phyloP scores from a whole-genome alignment of 1,140 invertebrate species.

The Megathymus violae region DNA sequence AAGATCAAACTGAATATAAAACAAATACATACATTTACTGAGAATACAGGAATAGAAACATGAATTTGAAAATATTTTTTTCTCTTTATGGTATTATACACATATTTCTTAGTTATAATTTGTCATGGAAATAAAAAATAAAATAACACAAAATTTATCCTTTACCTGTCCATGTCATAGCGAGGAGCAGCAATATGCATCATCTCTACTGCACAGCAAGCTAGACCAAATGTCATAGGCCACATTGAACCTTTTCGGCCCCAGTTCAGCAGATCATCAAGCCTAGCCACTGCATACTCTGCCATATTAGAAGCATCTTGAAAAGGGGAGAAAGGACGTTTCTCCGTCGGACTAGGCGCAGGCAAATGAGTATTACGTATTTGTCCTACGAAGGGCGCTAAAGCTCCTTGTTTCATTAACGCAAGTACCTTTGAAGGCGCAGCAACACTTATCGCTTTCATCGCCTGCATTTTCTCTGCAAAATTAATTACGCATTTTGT shows the following conservation, averaged over 20 bases:
- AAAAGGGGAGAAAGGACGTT: constrained; percentile 87
- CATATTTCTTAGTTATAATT: too few species aligned
- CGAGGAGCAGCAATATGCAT: constrained; percentile 99
- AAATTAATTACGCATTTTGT: constrained; percentile 42
- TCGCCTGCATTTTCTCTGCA: constrained; percentile 71
- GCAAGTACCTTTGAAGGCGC: constrained; percentile 63
- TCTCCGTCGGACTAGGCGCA: constrained; percentile 69
- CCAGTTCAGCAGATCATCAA: constrained; percentile 98
- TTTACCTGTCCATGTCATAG: constrained; percentile 96
- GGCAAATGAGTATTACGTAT: constrained; percentile 78
- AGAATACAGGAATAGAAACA: not conserved
- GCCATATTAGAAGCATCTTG: constrained; percentile 88
- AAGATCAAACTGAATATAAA: not conserved
- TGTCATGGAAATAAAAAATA: too few species aligned
- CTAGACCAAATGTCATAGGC: constrained; percentile 98
- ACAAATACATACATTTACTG: not conserved
- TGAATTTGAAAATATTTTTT: too few species aligned
- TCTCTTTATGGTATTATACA: too few species aligned
- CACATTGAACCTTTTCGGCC: constrained; percentile 96
- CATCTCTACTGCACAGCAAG: constrained; percentile 99
- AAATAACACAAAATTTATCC: too few species aligned
- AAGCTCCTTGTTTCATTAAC: constrained; percentile 69
- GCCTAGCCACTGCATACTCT: constrained; percentile 90
- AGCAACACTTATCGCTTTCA: constrained; percentile 67
- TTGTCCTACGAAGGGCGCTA: constrained; percentile 65